A percentile compares a stretch with the other conserved stretches of the same genome.
phyloP scores from a whole-genome alignment of 2,797 vertebrate genomes.

The Tauraco hartlaubi region DNA sequence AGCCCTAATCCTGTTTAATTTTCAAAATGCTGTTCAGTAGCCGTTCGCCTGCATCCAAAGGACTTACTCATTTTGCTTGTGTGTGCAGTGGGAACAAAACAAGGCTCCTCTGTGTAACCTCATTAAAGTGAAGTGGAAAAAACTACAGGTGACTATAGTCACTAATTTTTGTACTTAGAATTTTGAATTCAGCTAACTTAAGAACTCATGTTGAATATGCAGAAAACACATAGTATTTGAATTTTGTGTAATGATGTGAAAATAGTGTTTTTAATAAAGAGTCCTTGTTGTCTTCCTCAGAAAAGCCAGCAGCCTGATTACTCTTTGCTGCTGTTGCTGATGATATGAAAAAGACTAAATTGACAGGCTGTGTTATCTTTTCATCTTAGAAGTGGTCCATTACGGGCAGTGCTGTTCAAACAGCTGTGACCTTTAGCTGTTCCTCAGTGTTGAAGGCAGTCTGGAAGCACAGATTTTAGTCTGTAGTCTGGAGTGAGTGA shows the following conservation, averaged over 20 bases:
- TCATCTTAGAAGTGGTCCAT: neutral
- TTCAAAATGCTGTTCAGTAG: neutral
- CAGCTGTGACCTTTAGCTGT: neutral
- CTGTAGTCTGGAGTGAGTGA: neutral
- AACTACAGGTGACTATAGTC: fast-evolving
- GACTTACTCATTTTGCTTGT: neutral
- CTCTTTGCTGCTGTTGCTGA: neutral
- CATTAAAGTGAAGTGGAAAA: neutral
- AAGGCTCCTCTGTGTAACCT: neutral
- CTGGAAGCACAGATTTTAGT: neutral
- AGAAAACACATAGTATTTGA: neutral
- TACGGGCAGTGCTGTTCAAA: neutral
- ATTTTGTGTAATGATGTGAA: neutral
- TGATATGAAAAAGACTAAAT: neutral
- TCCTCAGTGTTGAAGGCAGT: neutral
- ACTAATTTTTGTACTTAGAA: neutral
- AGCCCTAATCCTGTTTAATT: neutral
- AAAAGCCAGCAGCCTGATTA: neutral
- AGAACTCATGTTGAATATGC: neutral
- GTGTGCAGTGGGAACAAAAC: neutral
- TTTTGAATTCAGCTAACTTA: neutral
- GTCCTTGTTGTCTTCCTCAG: neutral
- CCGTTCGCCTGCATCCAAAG: neutral
- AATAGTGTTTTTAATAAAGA: neutral
- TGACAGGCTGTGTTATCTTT: neutral